Evolutionary conservation across 1,140 invertebrate genomes (phyloP).

Genomic region (Lasioglossum baleicum): DNA sequence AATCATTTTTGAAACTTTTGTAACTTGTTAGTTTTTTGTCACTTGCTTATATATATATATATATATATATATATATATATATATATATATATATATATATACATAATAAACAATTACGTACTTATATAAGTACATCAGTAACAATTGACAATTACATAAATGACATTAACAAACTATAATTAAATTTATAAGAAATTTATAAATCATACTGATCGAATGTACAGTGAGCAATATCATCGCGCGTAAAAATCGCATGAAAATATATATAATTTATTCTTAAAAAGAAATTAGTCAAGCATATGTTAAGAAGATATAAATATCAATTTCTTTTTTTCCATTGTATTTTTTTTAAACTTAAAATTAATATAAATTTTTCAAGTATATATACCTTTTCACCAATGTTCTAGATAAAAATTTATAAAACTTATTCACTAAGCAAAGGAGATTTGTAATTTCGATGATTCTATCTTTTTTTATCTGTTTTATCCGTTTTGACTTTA

Average conservation of each 20-base stretch:
- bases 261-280: slow-evolving; percentile 31
- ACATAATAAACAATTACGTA: slow-evolving; percentile 1
- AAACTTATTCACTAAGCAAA: slow-evolving; percentile 31
- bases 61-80: background rate
- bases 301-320: slow-evolving; percentile 24
- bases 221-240: slow-evolving; percentile 53
- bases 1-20: slow-evolving; percentile 7
- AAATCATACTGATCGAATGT: slow-evolving; percentile 6
- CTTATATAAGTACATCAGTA: slow-evolving; percentile 3
- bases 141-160: slow-evolving; percentile 11
- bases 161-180: slow-evolving; percentile 5
- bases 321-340: slow-evolving; percentile 21
- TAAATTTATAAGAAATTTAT: background rate
- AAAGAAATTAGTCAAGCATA: slow-evolving; percentile 17
- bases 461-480: slow-evolving; percentile 32
- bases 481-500: slow-evolving; percentile 32
- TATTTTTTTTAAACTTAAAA: slow-evolving; percentile 25
- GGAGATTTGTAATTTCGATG: slow-evolving; percentile 20
- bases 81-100: background rate
- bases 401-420: slow-evolving; percentile 27
- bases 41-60: slow-evolving; percentile 4
- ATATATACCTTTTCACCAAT: slow-evolving; percentile 10
- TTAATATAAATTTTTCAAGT: slow-evolving; percentile 8
- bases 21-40: background rate
- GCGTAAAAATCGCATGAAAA: slow-evolving; percentile 46